Conservation (phyloP, 2,113 vertebrate species). For the Equus quagga region DNA sequence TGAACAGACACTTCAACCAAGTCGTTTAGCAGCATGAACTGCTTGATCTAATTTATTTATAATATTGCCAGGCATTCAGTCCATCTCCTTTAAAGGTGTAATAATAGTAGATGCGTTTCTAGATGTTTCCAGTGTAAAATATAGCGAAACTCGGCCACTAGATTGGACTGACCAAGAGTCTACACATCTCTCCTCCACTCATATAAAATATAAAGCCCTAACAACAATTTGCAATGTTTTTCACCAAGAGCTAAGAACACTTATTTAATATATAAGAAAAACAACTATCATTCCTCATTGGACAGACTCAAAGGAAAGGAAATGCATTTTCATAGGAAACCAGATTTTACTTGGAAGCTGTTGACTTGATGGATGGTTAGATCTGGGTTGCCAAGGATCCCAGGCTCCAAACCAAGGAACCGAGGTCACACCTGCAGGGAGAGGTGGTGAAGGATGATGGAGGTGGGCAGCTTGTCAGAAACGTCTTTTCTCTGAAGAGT, state of each 20-base stretch:
- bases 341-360: constrained; percentile 10
- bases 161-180: neutral
- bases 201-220: neutral
- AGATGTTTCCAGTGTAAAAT: constrained; percentile 1
- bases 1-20: neutral
- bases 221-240: neutral
- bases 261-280: constrained; percentile 19
- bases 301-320: neutral
- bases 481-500: neutral
- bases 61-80: neutral
- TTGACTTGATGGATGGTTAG: constrained; percentile 32
- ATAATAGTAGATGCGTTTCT: neutral
- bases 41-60: neutral
- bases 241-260: neutral
- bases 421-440: neutral
- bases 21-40: neutral
- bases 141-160: neutral
- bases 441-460: neutral
- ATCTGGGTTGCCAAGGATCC: neutral
- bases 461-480: neutral
- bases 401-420: neutral
- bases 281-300: neutral
- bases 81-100: neutral
- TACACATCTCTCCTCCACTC: neutral
- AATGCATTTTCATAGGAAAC: neutral